phyloP scores from a whole-genome alignment of 2,113 vertebrate species.

The Proteles cristata region DNA sequence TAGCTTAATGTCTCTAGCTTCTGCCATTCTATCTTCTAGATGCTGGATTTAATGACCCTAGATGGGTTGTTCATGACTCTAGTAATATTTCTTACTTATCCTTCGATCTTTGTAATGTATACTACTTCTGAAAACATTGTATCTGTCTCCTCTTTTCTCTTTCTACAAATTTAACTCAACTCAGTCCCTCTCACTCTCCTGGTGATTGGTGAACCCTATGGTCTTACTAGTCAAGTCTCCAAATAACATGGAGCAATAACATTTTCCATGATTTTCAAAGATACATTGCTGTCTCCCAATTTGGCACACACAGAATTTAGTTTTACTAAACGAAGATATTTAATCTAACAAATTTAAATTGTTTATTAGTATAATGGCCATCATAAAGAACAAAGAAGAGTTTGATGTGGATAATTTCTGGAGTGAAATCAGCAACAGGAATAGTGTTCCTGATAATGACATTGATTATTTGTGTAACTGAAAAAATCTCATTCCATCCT shows the following conservation, averaged over 20 bases:
- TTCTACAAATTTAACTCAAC: not conserved
- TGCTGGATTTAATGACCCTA: not conserved
- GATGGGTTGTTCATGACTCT: not conserved
- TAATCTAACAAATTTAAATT: not conserved
- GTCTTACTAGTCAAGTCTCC: not conserved
- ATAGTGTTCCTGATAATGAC: not conserved
- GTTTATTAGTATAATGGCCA: not conserved
- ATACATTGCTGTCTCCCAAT: not conserved
- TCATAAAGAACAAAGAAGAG: not conserved
- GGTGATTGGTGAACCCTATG: not conserved
- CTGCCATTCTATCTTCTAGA: not conserved
- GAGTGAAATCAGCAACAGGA: not conserved
- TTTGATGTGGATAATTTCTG: not conserved
- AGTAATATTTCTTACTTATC: conserved; percentile 9
- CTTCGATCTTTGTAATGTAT: not conserved
- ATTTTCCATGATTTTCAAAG: not conserved
- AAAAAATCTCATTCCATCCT: not conserved
- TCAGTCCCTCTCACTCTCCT: not conserved
- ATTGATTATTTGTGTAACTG: conserved; percentile 14
- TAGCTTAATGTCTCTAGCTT: not conserved
- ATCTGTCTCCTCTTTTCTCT: not conserved
- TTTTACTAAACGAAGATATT: not conserved
- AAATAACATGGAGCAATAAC: conserved; percentile 24
- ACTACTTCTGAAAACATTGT: not conserved
- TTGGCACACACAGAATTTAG: not conserved